phyloP scores from a whole-genome alignment of 2,888 invertebrate species.

The Criorhina ranunculi region DNA sequence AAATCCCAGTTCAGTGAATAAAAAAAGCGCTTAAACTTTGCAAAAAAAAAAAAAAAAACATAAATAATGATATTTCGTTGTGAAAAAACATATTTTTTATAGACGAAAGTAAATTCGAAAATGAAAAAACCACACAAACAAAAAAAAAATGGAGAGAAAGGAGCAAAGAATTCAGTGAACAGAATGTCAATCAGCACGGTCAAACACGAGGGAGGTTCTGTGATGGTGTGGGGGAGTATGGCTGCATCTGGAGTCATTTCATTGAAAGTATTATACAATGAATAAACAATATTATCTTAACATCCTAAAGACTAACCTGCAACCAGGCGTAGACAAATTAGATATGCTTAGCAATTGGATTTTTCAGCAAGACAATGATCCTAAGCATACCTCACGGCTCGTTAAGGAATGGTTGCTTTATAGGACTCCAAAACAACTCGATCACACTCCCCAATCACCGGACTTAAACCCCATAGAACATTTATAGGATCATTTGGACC shows the following conservation, averaged over 20 bases:
- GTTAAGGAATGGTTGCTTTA: conserved; percentile 28
- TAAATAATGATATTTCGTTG: conserved; percentile 13
- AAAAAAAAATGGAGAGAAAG: background rate
- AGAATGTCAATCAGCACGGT: background rate
- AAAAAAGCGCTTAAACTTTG: background rate
- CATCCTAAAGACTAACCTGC: conserved; percentile 6
- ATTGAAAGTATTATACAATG: conserved; percentile 24
- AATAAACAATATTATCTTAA: conserved; percentile 11
- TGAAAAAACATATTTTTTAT: background rate
- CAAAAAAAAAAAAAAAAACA: conserved; percentile 15
- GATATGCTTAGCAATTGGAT: background rate
- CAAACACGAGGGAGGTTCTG: conserved; percentile 4
- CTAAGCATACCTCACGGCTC: conserved; percentile 19
- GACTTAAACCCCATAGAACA: conserved; percentile 16
- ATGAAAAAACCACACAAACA: background rate
- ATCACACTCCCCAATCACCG: conserved; percentile 20
- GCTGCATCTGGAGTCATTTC: background rate
- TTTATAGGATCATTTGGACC: too few species aligned
- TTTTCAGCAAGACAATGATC: conserved; percentile 13
- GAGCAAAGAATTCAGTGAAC: conserved; percentile 12
- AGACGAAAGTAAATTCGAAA: conserved; percentile 5
- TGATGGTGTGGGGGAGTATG: conserved; percentile 13
- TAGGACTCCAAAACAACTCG: conserved; percentile 15
- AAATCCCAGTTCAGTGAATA: conserved; percentile 1
- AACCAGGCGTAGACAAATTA: conserved; percentile 15